These are phyloP conservation scores for Hermaeophaga mercurialis DNA, from an alignment of 2,888 invertebrate species.

Conservation along the genomic window DNA sequence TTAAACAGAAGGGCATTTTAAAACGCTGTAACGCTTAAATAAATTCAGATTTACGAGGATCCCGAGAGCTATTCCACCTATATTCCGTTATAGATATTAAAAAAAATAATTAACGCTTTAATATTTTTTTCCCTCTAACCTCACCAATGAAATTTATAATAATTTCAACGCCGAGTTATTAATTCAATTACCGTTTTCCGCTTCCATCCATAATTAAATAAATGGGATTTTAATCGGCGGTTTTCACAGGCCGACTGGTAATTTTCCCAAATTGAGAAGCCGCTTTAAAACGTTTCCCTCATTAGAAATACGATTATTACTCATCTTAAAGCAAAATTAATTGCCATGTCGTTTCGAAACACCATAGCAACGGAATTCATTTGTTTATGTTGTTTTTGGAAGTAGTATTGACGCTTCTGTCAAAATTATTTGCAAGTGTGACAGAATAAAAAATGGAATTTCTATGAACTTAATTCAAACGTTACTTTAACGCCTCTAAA, in stretches of 20 bases:
- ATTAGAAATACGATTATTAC: constrained; percentile 12
- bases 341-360: too few species aligned
- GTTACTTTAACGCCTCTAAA: too few species aligned
- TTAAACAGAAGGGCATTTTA: constrained; percentile 3
- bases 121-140: neutral
- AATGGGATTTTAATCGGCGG: constrained; percentile 17
- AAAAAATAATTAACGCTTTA: neutral
- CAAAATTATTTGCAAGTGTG: too few species aligned
- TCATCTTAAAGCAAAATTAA: constrained; percentile 5
- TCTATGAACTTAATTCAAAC: too few species aligned
- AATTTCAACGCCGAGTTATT: constrained; percentile 2
- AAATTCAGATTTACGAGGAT: constrained; percentile 3
- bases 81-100: too few species aligned
- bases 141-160: constrained; percentile 5
- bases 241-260: neutral
- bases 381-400: too few species aligned
- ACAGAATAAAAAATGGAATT: too few species aligned
- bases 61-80: too few species aligned
- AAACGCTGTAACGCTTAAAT: too few species aligned
- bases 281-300: constrained; percentile 7
- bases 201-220: constrained; percentile 10
- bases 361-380: too few species aligned
- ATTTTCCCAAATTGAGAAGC: constrained; percentile 7
- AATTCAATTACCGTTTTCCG: neutral
- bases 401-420: too few species aligned